Base-by-base conservation (phyloP, 2,113 vertebrate genomes). In the Hippocampus abdominalis region DNA sequence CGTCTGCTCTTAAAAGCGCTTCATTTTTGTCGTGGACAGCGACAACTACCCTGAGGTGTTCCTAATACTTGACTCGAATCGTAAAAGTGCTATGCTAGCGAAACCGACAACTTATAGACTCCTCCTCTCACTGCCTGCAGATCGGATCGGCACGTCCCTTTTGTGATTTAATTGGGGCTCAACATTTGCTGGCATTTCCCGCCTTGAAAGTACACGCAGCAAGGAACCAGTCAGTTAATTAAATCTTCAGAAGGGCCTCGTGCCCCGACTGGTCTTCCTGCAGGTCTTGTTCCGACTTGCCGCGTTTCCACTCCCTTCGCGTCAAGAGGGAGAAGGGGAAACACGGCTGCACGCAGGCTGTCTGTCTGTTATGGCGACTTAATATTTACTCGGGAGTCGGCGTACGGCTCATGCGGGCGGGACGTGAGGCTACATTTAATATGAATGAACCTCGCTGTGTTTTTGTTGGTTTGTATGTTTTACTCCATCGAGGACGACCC, bases 281-380 rank as follows among this genome's bases (percentile, higher is more conserved):
- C 79, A 81, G 71, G 66, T 83, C 84, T 64, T 87, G 85, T 81
- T 66, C 49, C 15, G 70, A 84, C 85, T 82, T 82, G 84, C 70
- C 76, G 81, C 46, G 8, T 80, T 81, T 77, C 23, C 25, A 46
- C 32, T 73, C 68, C 27, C 71, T 70, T 72, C 68, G 59, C 61
- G 46, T 44, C 57, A 21, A 63, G 53, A 72, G 78, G 69, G 18
- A 71, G 68, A 67, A 16, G 63, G 44, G 40, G 51, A 9, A 27
- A 48, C 49, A 67, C 18, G 44, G 59, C 64, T 64, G 29, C 69
- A 62, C 74, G 77, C 36, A 10, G 23, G 44, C 44, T 53, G 8
- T 56, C 44, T 53, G 8, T 56, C 67, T 71, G 23, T 32, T 51
- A 21, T n/a, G 27, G 0, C 69, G 46, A 51, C 0, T 61, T 36